These are phyloP conservation scores for Bombus sibiricus DNA, from an alignment of 1,140 invertebrate species.

Conservation along the genomic window DNA sequence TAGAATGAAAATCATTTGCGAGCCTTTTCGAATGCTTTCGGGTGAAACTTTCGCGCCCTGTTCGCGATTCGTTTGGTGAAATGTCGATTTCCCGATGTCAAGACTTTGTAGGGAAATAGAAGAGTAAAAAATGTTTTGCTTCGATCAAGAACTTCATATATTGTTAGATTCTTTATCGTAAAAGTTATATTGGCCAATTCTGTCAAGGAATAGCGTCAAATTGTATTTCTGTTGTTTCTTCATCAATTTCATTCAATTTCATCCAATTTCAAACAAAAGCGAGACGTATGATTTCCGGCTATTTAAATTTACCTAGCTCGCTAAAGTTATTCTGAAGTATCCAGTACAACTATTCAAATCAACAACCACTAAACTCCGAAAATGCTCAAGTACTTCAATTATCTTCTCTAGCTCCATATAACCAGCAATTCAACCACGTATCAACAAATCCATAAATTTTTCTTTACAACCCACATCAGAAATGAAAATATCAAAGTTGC, in stretches of 20 bases:
- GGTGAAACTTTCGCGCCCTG: neutral
- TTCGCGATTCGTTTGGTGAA: neutral
- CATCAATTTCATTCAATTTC: neutral
- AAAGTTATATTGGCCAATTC: neutral
- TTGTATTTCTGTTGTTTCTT: no score
- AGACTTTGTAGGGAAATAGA: neutral
- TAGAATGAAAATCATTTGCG: neutral
- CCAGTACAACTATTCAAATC: neutral
- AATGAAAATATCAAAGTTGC: slow-evolving; percentile 39
- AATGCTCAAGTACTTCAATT: neutral
- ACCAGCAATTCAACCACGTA: neutral
- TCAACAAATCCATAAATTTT: slow-evolving; percentile 2
- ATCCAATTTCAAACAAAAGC: neutral
- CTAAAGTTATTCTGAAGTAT: neutral
- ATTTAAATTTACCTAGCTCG: neutral
- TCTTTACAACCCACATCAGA: neutral
- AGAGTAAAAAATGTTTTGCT: neutral
- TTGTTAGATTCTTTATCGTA: neutral
- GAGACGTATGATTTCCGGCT: no score
- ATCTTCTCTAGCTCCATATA: neutral
- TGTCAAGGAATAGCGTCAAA: neutral
- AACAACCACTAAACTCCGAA: neutral
- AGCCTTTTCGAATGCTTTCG: neutral
- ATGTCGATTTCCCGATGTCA: neutral
- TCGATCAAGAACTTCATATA: neutral